A percentile compares a stretch with the other conserved stretches of the same genome.
phyloP scores from a whole-genome alignment of 1,140 invertebrate species.

The Anastrepha ludens region DNA sequence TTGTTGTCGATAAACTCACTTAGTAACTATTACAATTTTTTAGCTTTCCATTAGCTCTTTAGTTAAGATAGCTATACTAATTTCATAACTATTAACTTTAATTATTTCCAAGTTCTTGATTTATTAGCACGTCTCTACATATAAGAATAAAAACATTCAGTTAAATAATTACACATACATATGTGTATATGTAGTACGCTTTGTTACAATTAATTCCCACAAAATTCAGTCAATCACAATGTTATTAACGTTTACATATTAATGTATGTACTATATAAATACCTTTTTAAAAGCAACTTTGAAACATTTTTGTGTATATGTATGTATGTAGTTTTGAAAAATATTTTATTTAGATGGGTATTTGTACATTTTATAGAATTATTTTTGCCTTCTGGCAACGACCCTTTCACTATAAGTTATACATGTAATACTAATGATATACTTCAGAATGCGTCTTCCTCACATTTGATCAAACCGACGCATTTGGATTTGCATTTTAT shows the following conservation, averaged over 20 bases:
- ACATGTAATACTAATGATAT: too few relatives aligned
- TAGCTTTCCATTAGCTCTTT: background rate
- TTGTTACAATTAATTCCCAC: constrained; percentile 46
- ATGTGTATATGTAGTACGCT: background rate
- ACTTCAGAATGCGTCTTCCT: too few relatives aligned
- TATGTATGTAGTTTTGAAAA: background rate
- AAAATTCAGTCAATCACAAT: constrained; percentile 37
- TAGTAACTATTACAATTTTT: constrained; percentile 37
- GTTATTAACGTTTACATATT: background rate
- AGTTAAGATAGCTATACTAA: background rate
- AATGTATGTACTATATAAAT: background rate
- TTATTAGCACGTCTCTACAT: constrained; percentile 24
- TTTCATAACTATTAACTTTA: constrained; percentile 50
- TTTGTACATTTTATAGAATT: background rate
- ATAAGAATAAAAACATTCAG: constrained; percentile 46
- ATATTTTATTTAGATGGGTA: background rate
- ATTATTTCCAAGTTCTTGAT: constrained; percentile 24
- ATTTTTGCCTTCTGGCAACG: too few relatives aligned
- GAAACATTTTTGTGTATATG: background rate
- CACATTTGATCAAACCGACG: too few relatives aligned
- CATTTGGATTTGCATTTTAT: too few relatives aligned
- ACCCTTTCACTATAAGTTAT: too few relatives aligned
- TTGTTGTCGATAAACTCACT: constrained; percentile 16
- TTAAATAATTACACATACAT: constrained; percentile 6
- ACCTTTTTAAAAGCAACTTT: background rate